Percentiles rank a stretch among this genome's conserved stretches.
Evolutionary conservation across 2,888 invertebrate genomes (phyloP).

Genomic region (Andricus curvator): DNA sequence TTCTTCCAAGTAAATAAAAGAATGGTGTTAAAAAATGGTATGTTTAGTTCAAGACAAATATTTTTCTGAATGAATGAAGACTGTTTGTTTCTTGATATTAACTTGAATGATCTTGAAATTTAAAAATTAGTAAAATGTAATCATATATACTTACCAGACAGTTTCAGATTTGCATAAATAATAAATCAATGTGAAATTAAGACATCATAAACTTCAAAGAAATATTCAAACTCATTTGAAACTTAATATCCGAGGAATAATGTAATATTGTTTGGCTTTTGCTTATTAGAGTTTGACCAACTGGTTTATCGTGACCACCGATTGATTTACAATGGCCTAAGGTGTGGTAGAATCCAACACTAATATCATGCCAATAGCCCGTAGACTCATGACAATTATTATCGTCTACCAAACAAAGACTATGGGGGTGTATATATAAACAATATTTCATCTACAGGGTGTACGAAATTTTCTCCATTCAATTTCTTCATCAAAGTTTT

Average conservation of each 20-base stretch:
- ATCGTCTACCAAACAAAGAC: constrained; percentile 67
- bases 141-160: too few relatives aligned
- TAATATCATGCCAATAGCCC: constrained; percentile 65
- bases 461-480: not conserved
- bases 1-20: too few relatives aligned
- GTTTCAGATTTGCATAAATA: too few relatives aligned
- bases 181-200: too few relatives aligned
- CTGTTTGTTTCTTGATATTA: too few relatives aligned
- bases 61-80: too few relatives aligned
- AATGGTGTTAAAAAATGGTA: too few relatives aligned
- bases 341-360: constrained; percentile 70
- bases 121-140: too few relatives aligned
- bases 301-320: constrained; percentile 47
- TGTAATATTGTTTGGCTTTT: constrained; percentile 22
- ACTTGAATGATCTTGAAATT: too few relatives aligned
- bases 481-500: not conserved
- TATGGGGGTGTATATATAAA: constrained; percentile 65
- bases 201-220: too few relatives aligned
- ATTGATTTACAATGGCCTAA: constrained; percentile 71
- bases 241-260: not conserved
- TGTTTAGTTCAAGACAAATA: too few relatives aligned
- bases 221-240: too few relatives aligned
- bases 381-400: constrained; percentile 67
- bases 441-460: constrained; percentile 21
- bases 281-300: constrained; percentile 32